Evolutionary conservation across 2,797 vertebrate species (phyloP).

Genomic region (Pagetopsis macropterus): DNA sequence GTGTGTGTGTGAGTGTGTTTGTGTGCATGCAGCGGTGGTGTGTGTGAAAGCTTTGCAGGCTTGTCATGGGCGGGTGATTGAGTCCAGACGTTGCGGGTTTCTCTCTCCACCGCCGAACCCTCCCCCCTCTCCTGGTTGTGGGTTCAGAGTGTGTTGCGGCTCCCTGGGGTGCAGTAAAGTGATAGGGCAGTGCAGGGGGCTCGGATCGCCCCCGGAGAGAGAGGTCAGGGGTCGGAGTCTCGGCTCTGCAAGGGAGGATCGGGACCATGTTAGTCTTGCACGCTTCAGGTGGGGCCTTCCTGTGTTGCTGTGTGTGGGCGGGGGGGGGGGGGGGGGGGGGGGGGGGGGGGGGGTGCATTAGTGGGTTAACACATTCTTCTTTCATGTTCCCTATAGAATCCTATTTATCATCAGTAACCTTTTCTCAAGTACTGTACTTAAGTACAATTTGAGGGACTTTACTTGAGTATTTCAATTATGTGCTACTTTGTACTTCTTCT

Average conservation of each 20-base stretch:
- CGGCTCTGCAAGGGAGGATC: constrained; percentile 34
- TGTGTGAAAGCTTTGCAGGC: constrained; percentile 60
- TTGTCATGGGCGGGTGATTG: constrained; percentile 76
- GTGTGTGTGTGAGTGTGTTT: constrained; percentile 38
- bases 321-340: too few relatives aligned
- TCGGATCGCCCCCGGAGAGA: constrained; percentile 48
- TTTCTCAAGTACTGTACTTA: too few relatives aligned
- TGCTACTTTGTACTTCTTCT: too few relatives aligned
- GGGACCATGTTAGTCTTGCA: constrained; percentile 60
- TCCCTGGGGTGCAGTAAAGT: constrained; percentile 79
- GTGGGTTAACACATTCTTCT: not conserved
- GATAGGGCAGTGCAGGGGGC: constrained; percentile 70
- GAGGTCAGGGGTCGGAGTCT: constrained; percentile 66
- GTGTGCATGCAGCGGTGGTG: constrained; percentile 21
- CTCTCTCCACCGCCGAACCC: constrained; percentile 38
- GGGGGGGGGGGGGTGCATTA: too few relatives aligned
- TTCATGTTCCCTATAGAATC: too few relatives aligned
- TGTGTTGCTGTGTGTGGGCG: constrained; percentile 9
- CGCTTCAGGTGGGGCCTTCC: constrained; percentile 60
- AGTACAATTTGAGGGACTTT: too few relatives aligned
- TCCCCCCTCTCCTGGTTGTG: constrained; percentile 26
- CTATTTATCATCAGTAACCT: too few relatives aligned
- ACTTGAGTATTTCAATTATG: too few relatives aligned
- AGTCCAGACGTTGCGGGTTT: constrained; percentile 77
- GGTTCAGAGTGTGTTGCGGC: constrained; percentile 61